A percentile compares a stretch with the other conserved stretches of the same genome.
Conservation (phyloP, 2,888 invertebrate genomes). For the Euspilapteryx auroguttella region DNA sequence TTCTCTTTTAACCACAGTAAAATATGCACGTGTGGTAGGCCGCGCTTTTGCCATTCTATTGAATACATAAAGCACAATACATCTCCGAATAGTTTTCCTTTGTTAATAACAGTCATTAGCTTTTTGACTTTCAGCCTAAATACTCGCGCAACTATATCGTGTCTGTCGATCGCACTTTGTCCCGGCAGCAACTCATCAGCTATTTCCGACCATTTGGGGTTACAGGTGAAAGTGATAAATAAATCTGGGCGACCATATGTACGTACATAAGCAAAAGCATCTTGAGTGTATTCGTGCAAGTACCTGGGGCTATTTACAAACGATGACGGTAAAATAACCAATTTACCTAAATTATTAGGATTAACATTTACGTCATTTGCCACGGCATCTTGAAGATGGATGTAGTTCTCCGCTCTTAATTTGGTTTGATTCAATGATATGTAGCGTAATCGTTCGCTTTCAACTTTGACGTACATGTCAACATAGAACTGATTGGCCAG, state of each 20-base stretch:
- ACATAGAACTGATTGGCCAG: neutral
- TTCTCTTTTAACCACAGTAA: slow-evolving; percentile 16
- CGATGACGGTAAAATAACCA: neutral
- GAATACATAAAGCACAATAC: slow-evolving; percentile 10
- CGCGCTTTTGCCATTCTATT: no score
- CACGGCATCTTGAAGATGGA: no score
- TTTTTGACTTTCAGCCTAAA: neutral
- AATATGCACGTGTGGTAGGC: slow-evolving; percentile 8
- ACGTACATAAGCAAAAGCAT: neutral
- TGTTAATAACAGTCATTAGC: neutral
- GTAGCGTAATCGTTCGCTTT: neutral
- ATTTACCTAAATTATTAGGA: neutral
- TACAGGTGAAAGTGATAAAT: neutral
- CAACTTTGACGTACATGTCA: neutral
- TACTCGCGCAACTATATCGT: neutral
- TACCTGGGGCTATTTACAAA: neutral
- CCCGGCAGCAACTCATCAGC: neutral
- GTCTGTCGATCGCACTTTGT: no score
- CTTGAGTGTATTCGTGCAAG: neutral
- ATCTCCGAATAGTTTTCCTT: neutral
- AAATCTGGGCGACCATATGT: neutral
- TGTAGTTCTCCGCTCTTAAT: neutral
- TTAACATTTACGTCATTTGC: neutral
- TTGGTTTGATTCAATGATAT: neutral
- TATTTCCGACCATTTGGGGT: neutral